A percentile compares a stretch with the other conserved stretches of the same genome.
Evolutionary conservation across 2,888 invertebrate species (phyloP).

Genomic region (Apotomis betuletana): DNA sequence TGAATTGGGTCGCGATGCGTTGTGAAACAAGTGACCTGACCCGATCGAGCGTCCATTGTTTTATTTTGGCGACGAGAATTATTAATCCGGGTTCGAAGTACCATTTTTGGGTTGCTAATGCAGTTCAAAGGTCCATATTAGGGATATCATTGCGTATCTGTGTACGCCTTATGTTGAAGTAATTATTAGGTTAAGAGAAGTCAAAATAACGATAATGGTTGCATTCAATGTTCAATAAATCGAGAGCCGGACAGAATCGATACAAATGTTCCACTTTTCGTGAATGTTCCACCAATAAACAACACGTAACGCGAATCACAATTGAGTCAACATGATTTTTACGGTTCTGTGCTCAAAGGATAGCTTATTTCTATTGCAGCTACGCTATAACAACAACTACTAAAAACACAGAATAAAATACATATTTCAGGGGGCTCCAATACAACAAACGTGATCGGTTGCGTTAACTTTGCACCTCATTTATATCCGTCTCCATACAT

Average conservation of each 20-base stretch:
- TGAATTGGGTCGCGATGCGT: slow-evolving; percentile 37
- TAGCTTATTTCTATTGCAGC: too few relatives aligned
- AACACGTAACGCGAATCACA: slow-evolving; percentile 8
- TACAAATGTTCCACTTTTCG: too few relatives aligned
- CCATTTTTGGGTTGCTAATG: not conserved
- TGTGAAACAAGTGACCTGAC: slow-evolving; percentile 17
- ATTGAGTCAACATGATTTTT: slow-evolving; percentile 17
- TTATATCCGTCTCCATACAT: too few relatives aligned
- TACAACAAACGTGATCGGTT: too few relatives aligned
- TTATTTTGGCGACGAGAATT: slow-evolving; percentile 5
- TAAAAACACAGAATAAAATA: too few relatives aligned
- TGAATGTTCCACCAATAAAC: not conserved
- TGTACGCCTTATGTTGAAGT: too few relatives aligned
- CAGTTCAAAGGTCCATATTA: not conserved
- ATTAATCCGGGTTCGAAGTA: slow-evolving; percentile 11
- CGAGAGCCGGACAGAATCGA: slow-evolving; percentile 1
- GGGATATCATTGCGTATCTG: too few relatives aligned
- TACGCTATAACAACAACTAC: too few relatives aligned
- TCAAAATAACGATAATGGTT: not conserved
- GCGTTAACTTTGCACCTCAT: too few relatives aligned
- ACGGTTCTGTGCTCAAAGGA: too few relatives aligned
- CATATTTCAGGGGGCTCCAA: too few relatives aligned
- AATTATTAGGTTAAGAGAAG: not conserved
- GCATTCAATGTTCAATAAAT: not conserved
- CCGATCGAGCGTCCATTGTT: not conserved